Conservation (phyloP, 2,888 invertebrate genomes). For the Autographa gamma region DNA sequence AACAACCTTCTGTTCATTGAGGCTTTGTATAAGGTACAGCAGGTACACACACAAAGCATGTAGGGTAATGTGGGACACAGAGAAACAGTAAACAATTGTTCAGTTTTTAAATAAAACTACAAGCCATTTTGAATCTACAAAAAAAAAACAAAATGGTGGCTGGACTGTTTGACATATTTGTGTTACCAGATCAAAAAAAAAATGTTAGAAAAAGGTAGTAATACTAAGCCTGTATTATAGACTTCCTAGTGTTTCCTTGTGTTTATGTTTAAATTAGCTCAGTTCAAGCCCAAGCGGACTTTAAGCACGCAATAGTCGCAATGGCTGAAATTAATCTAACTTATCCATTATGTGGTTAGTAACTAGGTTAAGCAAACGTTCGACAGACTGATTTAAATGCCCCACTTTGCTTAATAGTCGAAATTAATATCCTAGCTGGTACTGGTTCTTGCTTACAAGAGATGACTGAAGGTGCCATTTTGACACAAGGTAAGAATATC, state of each 20-base stretch:
- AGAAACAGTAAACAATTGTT: not conserved
- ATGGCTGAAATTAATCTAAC: conserved; percentile 3
- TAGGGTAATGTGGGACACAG: not conserved
- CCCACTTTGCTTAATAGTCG: not conserved
- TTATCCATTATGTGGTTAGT: conserved; percentile 1
- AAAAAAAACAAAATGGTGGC: too few species aligned
- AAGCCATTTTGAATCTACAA: too few species aligned
- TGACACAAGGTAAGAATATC: too few species aligned
- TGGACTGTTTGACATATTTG: too few species aligned
- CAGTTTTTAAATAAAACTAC: too few species aligned
- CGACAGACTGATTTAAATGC: not conserved
- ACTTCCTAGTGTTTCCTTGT: not conserved
- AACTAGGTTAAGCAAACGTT: conserved; percentile 3
- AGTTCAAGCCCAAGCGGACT: not conserved
- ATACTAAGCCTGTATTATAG: too few species aligned
- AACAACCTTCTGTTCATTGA: not conserved
- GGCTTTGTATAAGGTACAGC: not conserved
- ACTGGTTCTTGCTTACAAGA: too few species aligned
- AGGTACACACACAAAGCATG: not conserved
- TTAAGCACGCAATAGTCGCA: not conserved
- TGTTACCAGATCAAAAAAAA: too few species aligned
- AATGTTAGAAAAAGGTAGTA: too few species aligned
- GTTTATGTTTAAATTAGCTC: not conserved
- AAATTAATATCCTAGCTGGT: not conserved
- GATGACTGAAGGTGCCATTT: too few species aligned